Base-by-base conservation (phyloP, 37 sponge, comb jelly and placozoan genomes). In the Cliona cf. orientalis region DNA sequence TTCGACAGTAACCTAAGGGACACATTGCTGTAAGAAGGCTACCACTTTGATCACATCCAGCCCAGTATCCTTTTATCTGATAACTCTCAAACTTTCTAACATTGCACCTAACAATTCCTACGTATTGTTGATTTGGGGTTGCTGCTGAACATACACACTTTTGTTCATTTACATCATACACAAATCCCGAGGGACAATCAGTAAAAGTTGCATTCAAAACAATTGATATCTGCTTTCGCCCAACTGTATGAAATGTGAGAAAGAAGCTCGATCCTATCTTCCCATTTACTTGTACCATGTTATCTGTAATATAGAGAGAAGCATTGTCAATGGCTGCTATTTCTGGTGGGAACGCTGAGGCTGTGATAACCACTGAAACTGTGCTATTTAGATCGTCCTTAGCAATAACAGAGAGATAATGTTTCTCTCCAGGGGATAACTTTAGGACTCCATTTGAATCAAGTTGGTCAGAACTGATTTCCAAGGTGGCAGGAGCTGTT, bases 61-160 rank as follows among this genome's bases (percentile, higher is more conserved):
- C 86, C 86, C 86, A 85, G 69, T 71, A 85, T 62, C 86, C 86
- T 36, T 42, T 39, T 17, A 23, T 37, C 37, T 78, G 25, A 26
- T 46, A 6, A 2, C 45, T 79, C 69, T 56, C 6, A 46, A 32
- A 68, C 29, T 4, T 32, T 23, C 19, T 46, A 4, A n/a, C 62
- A 39, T 78, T 34, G 19, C 86, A 83, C 12, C 36, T 35, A 3
- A 46, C 42, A 34, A 83, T 74, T 2, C 82, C 82, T 23, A 5
- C 40, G 71, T 49, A 39, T 21, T 5, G 63, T 5, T 75, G 36
- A 36, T 44, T 32, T 17, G n/a, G 34, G 38, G 31, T 71, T 33
- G 19, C 9, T 1, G 58, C 82, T 26, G 82, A 81, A 71, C 82
- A 81, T 39, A 33, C 17, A 35, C 75, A 75, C 11, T 5, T 3